A percentile compares a stretch with the other conserved stretches of the same genome.
Evolutionary conservation across 2,797 vertebrate species (phyloP).

Genomic region (Sardinella longiceps): DNA sequence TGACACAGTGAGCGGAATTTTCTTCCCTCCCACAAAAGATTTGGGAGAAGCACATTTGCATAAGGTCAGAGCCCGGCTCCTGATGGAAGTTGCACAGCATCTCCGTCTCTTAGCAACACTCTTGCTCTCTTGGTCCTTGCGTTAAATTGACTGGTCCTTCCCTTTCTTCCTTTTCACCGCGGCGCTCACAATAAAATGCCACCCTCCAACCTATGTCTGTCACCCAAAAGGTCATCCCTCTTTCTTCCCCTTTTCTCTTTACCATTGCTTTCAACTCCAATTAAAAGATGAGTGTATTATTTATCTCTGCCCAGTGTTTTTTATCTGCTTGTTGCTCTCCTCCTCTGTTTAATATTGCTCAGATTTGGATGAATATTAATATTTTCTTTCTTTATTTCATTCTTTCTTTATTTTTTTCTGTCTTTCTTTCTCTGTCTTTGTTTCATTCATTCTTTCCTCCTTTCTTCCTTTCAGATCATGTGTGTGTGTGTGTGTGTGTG

Average conservation of each 20-base stretch:
- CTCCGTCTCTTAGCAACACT: conserved; percentile 99
- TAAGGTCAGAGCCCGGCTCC: conserved; percentile 95
- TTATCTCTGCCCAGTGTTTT: conserved; percentile 71
- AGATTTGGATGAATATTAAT: conserved; percentile 21
- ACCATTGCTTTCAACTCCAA: conserved; percentile 75
- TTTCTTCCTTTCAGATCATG: neutral
- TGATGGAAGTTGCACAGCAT: conserved; percentile 96
- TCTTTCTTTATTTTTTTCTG: conserved; percentile 28
- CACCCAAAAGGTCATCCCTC: conserved; percentile 86
- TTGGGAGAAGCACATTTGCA: conserved; percentile 94
- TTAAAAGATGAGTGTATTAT: conserved; percentile 80
- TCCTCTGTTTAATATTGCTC: conserved; percentile 10
- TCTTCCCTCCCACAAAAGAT: conserved; percentile 87
- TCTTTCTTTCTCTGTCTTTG: conserved; percentile 43
- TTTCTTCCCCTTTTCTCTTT: conserved; percentile 59
- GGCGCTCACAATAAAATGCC: conserved; percentile 95
- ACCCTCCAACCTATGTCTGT: conserved; percentile 90
- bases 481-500: neutral
- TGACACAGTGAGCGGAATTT: conserved; percentile 85
- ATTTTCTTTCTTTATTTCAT: conserved; percentile 50
- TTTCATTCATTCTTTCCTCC: neutral
- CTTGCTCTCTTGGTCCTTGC: conserved; percentile 86
- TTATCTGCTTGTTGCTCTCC: conserved; percentile 57
- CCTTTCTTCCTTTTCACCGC: conserved; percentile 94
- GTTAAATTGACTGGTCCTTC: conserved; percentile 93